Evolutionary conservation across 2,888 invertebrate genomes (phyloP).

Genomic region (Tipula confusa): DNA sequence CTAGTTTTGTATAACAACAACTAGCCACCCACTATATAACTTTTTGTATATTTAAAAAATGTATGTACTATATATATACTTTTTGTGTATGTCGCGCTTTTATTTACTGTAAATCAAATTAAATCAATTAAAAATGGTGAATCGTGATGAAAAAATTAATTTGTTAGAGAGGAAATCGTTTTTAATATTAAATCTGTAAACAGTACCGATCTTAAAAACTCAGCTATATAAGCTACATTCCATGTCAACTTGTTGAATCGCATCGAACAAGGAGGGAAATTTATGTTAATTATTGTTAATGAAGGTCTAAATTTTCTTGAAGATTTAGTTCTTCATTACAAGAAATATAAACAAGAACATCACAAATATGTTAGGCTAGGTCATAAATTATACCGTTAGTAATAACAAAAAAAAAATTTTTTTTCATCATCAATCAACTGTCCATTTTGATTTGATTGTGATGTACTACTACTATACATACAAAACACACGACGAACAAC

Average conservation of each 20-base stretch:
- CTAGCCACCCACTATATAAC: background rate
- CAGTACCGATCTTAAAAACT: background rate
- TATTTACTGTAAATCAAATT: background rate
- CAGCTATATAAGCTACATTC: background rate
- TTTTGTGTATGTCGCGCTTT: background rate
- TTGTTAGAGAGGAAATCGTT: background rate
- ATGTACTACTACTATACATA: no score
- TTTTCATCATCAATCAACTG: no score
- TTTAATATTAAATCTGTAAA: background rate
- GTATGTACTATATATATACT: background rate
- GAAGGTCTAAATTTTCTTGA: no score
- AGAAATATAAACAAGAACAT: background rate
- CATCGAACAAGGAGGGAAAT: no score
- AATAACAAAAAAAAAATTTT: no score
- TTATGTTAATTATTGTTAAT: no score
- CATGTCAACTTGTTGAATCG: background rate
- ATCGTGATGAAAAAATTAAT: background rate
- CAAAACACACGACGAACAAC: no score
- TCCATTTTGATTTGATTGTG: no score
- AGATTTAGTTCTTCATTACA: no score
- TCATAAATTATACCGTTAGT: background rate
- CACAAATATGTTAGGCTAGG: background rate
- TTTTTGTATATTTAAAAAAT: background rate
- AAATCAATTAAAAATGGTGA: conserved; percentile 25
- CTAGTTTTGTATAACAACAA: background rate